Evolutionary conservation across 2,888 invertebrate genomes (phyloP), one percentile per base, ranked within the genome.

Genomic region (Parnassius smintheus): DNA sequence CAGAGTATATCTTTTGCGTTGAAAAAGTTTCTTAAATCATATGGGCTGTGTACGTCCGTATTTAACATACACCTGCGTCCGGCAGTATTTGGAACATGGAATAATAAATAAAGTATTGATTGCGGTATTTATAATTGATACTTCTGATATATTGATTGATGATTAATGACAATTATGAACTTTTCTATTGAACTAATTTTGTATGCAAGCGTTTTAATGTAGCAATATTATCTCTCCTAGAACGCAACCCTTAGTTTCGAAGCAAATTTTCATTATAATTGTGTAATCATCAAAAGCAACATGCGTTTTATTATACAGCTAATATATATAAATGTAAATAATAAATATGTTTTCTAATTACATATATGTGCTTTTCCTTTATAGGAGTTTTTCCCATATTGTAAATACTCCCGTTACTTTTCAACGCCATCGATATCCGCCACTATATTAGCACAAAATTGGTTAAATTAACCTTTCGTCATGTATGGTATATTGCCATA

Each of bases 51-150:
- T 75, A 78, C 83, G 79, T 86, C 83, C 83, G 82, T 77, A 73
- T 80, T 74, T 71, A 70, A 73, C 69, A 74, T 73, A 77, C 90
- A 90, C 87, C 89, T 90, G 89, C 88, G 81, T 89, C 90, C 90
- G 89, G 85, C 80, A 76, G 70, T 80, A 81, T 84, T 85, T 83
- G 78, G 82, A 78, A 78, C 80, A 77, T 71, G 73, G 68, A 71
- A 74, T 76, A 76, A 81, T 82, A 82, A 82, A 84, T 80, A 80
- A 80, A 61, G 63, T 59, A 66, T 63, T 56, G 64, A 65, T 65
- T 63, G 76, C 74, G 72, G 73, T 71, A 58, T 57, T 61, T 44
- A 55, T 61, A 65, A 61, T 58, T 65, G 59, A 59, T 64, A 63
- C 56, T 64, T 56, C 51, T 56, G 52, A 25, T 41, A 61, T 48